Base-by-base conservation (phyloP, 2,797 vertebrate genomes). In the Sebastes minor region DNA sequence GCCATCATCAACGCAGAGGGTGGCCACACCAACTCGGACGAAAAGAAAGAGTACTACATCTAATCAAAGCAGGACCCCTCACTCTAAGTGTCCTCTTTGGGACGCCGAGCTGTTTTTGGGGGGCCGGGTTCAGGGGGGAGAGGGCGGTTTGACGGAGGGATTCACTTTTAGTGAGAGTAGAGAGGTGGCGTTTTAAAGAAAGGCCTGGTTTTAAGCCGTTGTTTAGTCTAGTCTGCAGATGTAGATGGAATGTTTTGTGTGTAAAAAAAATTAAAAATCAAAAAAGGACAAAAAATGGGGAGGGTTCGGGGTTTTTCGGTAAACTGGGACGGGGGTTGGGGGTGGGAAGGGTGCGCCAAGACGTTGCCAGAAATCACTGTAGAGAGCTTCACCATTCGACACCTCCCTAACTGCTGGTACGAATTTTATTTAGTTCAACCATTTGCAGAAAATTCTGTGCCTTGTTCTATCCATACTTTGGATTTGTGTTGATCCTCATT, bases 1-100 rank as follows among this genome's bases (percentile, higher is more conserved):
- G 98, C 98, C 93, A 99, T 99, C 95, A 99, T 99, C 96, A 99
- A 99, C 56, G 98, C 98, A 68, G 98, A 99, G 91, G 98, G 98
- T 16, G 98, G 98, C 88, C 98, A 99, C 94, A 99, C 97, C 97
- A 99, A 97, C 95, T 99, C 98, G 0, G 98, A 99, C 79, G 98
- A 99, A 92, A 99, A 99, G 97, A 99, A 99, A 87, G 98, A 99
- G 94, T 99, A 99, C 96, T 99, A 99, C 97, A 99, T 99, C 96
- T 99, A 97, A 97, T 95, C 89, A 52, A 78, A 94, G 42, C 77
- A 28, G 87, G 91, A 88, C 84, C 92, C 90, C 84, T 86, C 85
- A 73, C 85, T 81, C 79, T 46, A 2, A n/a, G 94, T 70, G 96
- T 95, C 95, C 94, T 90, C 88, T 92, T 27, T 91, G 82, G 94